Evolutionary conservation across 2,113 vertebrate species (phyloP).

Genomic region (Ardeotis arabs): DNA sequence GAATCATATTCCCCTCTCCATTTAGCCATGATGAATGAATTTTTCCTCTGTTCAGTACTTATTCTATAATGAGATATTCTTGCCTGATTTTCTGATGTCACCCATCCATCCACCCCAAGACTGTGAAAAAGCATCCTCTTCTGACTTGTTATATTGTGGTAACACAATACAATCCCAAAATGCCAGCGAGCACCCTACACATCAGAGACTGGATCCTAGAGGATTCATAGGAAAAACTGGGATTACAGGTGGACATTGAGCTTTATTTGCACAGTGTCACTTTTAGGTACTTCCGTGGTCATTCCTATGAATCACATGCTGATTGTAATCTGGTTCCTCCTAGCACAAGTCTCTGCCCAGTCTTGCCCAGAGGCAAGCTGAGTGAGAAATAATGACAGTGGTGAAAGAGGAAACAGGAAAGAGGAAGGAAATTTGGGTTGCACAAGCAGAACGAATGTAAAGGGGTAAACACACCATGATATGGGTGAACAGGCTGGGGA

Average conservation of each 20-base stretch:
- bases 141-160: background rate
- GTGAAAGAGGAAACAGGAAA: background rate
- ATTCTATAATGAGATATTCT: background rate
- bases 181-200: background rate
- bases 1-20: background rate
- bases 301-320: background rate
- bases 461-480: background rate
- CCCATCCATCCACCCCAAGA: background rate
- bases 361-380: background rate
- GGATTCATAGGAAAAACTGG: background rate
- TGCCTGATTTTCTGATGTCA: background rate
- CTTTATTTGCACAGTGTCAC: background rate
- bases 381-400: background rate
- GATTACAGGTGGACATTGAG: background rate
- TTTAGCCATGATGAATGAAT: background rate
- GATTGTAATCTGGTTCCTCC: background rate
- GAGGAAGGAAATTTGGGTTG: background rate
- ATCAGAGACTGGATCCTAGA: background rate
- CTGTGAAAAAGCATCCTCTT: background rate
- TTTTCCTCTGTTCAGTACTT: background rate
- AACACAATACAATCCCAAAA: background rate
- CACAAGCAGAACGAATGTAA: background rate
- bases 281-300: background rate
- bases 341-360: background rate
- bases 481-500: background rate